Percentiles rank a stretch among this genome's conserved stretches.
Evolutionary conservation across 2,888 invertebrate genomes (phyloP).

Genomic region (Diadromus collaris): DNA sequence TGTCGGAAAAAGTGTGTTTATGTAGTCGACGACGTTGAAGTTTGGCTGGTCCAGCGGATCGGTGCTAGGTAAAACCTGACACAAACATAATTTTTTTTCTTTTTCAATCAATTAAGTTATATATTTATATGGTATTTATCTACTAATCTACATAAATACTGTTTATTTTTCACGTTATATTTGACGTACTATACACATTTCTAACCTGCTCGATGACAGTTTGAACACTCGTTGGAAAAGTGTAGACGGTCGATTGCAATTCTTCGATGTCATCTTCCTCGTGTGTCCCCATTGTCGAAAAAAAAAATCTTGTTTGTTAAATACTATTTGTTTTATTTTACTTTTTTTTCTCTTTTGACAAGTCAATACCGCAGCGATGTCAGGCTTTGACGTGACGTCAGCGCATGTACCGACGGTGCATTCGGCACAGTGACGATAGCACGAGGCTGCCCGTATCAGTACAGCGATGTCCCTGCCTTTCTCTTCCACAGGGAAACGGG

Average conservation of each 20-base stretch:
- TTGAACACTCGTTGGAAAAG: conserved; percentile 93
- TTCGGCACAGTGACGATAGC: background rate
- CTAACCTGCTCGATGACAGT: conserved; percentile 92
- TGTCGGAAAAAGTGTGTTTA: conserved; percentile 98
- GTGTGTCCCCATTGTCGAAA: conserved; percentile 70
- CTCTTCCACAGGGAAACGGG: conserved; percentile 1
- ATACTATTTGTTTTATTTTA: background rate
- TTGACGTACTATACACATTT: conserved; percentile 40
- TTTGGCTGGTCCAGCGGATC: conserved; percentile 96
- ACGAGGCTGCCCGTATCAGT: background rate
- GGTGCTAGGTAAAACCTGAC: conserved; percentile 92
- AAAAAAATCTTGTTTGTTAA: background rate
- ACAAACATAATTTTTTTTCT: background rate
- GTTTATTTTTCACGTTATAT: conserved; percentile 18
- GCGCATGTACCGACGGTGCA: conserved; percentile 17
- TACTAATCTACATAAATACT: too few relatives aligned
- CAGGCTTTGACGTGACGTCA: background rate
- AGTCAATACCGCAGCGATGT: background rate
- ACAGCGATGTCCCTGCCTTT: conserved; percentile 14
- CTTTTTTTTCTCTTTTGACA: background rate
- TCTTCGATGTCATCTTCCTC: conserved; percentile 80
- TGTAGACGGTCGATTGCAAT: conserved; percentile 81
- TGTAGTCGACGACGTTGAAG: conserved; percentile 97
- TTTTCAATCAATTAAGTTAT: too few relatives aligned
- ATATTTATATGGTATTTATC: too few relatives aligned